These are phyloP conservation scores for Drosophila obscura DNA, from an alignment of 1,140 invertebrate species.

Conservation along the genomic window DNA sequence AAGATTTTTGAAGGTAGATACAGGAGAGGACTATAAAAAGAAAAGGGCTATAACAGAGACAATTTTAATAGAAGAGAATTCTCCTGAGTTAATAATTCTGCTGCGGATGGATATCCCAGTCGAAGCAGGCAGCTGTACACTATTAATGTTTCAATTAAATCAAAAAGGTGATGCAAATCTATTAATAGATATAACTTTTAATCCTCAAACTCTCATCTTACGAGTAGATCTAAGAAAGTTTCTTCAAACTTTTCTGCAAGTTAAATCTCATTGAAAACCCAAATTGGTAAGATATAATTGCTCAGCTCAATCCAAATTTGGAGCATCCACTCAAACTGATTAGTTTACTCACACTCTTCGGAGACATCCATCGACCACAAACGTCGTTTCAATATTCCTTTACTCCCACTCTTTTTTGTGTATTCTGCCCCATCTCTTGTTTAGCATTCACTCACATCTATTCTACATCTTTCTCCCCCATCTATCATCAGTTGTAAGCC, in stretches of 20 bases:
- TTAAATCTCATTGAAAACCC: not conserved
- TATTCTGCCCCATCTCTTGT: no score
- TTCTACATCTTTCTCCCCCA: constrained; percentile 1
- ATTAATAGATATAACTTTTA: no score
- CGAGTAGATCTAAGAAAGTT: no score
- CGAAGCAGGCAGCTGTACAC: no score
- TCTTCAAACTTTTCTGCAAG: not conserved
- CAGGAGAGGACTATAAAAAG: not conserved
- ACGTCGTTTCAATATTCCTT: constrained; percentile 20
- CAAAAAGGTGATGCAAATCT: no score
- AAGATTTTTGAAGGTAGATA: constrained; percentile 37
- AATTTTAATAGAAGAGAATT: not conserved
- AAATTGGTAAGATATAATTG: constrained; percentile 2
- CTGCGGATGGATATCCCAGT: no score
- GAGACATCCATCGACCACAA: constrained; percentile 19
- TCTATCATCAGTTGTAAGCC: constrained; percentile 46
- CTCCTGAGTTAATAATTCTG: no score
- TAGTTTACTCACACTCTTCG: constrained; percentile 29
- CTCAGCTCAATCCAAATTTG: constrained; percentile 6
- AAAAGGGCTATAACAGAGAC: no score
- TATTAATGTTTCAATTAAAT: no score
- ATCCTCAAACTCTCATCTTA: no score
- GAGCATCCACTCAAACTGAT: constrained; percentile 35
- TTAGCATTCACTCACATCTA: no score
- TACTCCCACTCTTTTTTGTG: not conserved